Evolutionary conservation across 35 echinoderm and acorn worm genomes (phyloP), one percentile per base, ranked within the genome.

Genomic region (Apostichopus japonicus): DNA sequence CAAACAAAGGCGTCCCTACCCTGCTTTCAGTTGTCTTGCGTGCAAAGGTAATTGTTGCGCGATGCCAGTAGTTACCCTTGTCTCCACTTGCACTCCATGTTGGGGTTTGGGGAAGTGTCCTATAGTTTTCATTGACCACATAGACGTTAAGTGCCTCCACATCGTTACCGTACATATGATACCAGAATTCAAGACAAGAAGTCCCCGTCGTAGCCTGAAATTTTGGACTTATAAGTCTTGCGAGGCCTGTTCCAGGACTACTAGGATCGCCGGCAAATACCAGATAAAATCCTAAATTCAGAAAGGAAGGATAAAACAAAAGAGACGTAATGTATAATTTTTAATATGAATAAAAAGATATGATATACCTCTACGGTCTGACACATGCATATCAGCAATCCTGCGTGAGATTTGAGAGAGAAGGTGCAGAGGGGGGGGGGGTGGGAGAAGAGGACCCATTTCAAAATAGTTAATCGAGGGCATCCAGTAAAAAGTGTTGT

Each of bases 181-280:
- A 98, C 96, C 96, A 98, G 79, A 98, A 98, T 71, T 93, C 92
- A 11, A 98, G 23, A 59, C 96, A 98, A 10, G 93, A 93, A 10
- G 86, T 9, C 10, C 15, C 5, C 23, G 54, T 51, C 62, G 89
- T 87, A 0, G 71, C 56, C 13, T 59, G 65, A 17, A 88, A 65
- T 73, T 72, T 33, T 0, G 96, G 96, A 14, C 93, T 95, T 63
- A 77, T 73, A 57, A 97, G 79, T 55, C 96, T 93, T 23, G 96
- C 91, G 55, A 52, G 77, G 19, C 73, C 92, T 11, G 70, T 70
- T 1, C 51, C 27, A 58, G 72, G 56, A 1, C 15, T 44, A 23
- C 10, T 14, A 25, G 14, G 53, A 24, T 87, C 57, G 22, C 86
- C 86, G 8, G 19, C 6, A 23, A 44, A 65, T 24, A 65, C 19